These are phyloP conservation scores for Morone saxatilis DNA, from an alignment of 2,113 vertebrate genomes.

Conservation along the genomic window DNA sequence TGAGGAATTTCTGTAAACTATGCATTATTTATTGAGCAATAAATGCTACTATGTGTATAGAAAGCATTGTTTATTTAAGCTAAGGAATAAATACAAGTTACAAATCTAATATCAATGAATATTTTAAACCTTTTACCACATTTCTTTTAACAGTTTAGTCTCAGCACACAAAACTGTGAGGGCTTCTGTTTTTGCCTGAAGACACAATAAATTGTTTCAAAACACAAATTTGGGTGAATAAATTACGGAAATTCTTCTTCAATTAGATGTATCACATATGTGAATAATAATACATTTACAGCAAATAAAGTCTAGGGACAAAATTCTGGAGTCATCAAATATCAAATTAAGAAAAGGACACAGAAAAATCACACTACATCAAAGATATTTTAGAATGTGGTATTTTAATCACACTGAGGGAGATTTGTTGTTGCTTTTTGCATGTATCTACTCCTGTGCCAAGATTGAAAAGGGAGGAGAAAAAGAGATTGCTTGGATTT, in stretches of 20 bases:
- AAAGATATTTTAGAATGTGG: background rate
- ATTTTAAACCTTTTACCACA: slow-evolving; percentile 14
- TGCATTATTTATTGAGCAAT: slow-evolving; percentile 45
- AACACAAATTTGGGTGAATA: background rate
- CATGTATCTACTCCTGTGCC: slow-evolving; percentile 24
- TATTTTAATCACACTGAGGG: slow-evolving; percentile 16
- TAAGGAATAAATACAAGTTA: background rate
- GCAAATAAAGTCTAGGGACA: background rate
- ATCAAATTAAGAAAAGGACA: background rate
- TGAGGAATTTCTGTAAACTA: slow-evolving; percentile 9
- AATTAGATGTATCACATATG: background rate
- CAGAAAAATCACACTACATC: background rate
- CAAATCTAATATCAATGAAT: slow-evolving; percentile 14
- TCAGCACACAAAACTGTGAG: background rate
- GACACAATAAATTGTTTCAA: background rate
- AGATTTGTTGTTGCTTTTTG: slow-evolving; percentile 48
- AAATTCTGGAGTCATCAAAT: background rate
- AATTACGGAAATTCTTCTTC: background rate
- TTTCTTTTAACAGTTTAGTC: background rate
- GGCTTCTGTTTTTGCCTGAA: background rate
- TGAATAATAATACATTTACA: background rate
- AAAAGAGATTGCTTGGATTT: slow-evolving; percentile 69
- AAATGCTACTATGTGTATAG: slow-evolving; percentile 8
- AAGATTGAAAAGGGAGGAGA: slow-evolving; percentile 32
- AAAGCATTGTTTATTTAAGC: slow-evolving; percentile 23